A percentile compares a stretch with the other conserved stretches of the same genome.
Conservation (phyloP, 2,113 vertebrate genomes). For the Corydoras maculifer region DNA sequence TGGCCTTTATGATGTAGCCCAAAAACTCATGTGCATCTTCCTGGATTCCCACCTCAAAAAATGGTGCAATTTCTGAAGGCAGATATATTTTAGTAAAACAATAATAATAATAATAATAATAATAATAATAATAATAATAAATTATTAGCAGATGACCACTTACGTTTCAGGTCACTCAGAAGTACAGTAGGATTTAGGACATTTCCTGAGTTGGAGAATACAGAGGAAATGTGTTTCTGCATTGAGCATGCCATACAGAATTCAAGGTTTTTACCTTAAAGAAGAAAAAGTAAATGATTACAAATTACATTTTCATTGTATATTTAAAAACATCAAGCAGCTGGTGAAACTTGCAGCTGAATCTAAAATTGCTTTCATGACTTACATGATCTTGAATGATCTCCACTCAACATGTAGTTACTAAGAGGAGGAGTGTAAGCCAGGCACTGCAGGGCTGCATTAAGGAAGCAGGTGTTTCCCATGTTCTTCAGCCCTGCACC, state of each 20-base stretch:
- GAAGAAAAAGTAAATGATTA: background rate
- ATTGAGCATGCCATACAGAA: background rate
- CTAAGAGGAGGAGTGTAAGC: background rate
- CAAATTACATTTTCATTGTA: background rate
- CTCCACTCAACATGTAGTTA: background rate
- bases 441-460: conserved; percentile 1
- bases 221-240: background rate
- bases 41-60: background rate
- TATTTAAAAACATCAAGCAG: background rate
- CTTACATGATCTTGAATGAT: background rate
- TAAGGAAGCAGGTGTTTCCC: background rate
- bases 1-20: background rate
- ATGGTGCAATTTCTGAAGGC: background rate
- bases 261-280: background rate
- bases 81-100: background rate
- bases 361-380: background rate
- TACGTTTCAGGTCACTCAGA: background rate
- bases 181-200: background rate
- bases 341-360: background rate
- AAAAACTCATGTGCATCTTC: background rate
- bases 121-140: background rate
- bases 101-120: too few species aligned
- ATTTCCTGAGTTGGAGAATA: background rate
- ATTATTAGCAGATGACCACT: background rate
- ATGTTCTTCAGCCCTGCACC: background rate